phyloP scores from a whole-genome alignment of 2,797 vertebrate genomes.

The Melanotaenia nigrans region DNA sequence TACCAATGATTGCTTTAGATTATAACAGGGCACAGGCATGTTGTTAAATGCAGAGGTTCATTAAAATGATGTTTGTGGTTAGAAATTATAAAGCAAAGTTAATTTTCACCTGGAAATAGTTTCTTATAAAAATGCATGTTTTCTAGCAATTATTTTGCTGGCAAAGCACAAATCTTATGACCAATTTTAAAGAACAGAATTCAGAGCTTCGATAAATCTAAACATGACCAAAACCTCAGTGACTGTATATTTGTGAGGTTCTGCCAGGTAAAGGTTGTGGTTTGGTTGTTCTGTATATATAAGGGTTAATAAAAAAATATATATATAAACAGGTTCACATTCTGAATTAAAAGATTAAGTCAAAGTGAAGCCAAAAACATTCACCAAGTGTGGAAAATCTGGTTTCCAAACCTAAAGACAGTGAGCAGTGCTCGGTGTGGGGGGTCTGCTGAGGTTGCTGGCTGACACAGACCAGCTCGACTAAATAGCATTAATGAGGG shows the following conservation, averaged over 20 bases:
- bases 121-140: conserved; percentile 61
- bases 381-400: not conserved
- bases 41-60: conserved; percentile 50
- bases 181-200: conserved; percentile 17
- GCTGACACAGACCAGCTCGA: not conserved
- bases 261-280: conserved; percentile 2
- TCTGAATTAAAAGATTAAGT: not conserved
- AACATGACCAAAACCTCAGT: conserved; percentile 18
- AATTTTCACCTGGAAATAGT: conserved; percentile 25
- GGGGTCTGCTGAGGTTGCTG: not conserved
- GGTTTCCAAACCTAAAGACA: not conserved
- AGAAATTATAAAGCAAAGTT: conserved; percentile 20
- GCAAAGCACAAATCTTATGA: conserved; percentile 36
- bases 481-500: not conserved
- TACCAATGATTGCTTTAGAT: conserved; percentile 57
- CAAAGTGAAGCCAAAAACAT: not conserved
- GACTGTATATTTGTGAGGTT: conserved; percentile 13
- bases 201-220: conserved; percentile 2
- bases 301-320: conserved; percentile 10
- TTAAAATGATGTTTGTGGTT: conserved; percentile 20
- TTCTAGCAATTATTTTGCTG: conserved; percentile 44
- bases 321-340: not conserved
- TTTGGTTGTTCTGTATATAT: not conserved
- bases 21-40: conserved; percentile 52
- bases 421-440: not conserved